These are phyloP conservation scores for Smithornis capensis DNA, from an alignment of 2,113 vertebrate species.

Conservation along the genomic window DNA sequence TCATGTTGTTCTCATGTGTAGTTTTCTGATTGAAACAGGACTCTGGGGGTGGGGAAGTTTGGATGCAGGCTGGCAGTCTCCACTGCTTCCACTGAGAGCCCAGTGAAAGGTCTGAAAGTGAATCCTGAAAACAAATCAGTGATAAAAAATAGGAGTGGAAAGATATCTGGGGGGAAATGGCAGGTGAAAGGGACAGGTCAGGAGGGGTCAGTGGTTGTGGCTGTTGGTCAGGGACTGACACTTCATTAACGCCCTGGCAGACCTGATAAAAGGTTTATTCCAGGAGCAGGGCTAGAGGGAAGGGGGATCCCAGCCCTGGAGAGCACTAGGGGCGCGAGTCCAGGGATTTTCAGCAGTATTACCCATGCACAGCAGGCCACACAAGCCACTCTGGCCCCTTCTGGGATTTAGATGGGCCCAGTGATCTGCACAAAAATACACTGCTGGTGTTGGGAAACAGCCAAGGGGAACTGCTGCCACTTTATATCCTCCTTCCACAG, in stretches of 20 bases:
- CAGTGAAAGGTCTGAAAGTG: neutral
- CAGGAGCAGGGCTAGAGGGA: neutral
- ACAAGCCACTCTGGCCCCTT: neutral
- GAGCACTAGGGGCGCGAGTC: neutral
- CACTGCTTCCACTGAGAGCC: neutral
- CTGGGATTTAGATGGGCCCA: neutral
- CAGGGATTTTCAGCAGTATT: neutral
- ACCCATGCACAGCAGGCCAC: neutral
- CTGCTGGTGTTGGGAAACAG: neutral
- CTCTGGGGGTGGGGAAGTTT: neutral
- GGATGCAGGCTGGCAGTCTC: neutral
- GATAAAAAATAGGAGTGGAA: neutral
- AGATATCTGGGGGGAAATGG: neutral
- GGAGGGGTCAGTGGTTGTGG: neutral
- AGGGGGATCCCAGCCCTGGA: neutral
- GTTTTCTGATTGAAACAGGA: neutral
- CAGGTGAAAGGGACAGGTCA: neutral
- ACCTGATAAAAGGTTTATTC: neutral
- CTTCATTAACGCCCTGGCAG: neutral
- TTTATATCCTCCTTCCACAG: neutral
- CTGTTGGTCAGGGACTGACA: neutral
- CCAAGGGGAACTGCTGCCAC: neutral
- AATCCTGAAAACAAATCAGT: neutral
- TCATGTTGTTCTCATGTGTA: neutral
- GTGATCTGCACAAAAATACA: neutral